Base-by-base conservation (phyloP, 2,113 vertebrate genomes). In the Oncorhynchus kisutch region DNA sequence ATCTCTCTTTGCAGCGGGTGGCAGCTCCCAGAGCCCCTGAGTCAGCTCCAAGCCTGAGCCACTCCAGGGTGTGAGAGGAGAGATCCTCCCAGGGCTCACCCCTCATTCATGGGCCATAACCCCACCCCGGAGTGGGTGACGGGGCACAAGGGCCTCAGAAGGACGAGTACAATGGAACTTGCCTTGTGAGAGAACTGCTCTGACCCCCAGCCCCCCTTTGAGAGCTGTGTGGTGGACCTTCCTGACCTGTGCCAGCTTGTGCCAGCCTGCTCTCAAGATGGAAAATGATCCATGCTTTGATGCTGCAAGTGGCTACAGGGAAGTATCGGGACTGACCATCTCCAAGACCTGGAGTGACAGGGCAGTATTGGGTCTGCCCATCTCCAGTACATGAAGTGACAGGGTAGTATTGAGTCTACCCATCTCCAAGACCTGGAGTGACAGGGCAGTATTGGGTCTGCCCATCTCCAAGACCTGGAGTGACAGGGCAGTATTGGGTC, bases 1-100 rank as follows among this genome's bases (percentile, higher is more conserved):
- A 84, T 93, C 92, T 93, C 84, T 79, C 79, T 82, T 81, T 89
- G 84, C 84, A 78, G 70, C 70, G 70, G 66, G 68, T 90, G 88
- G 87, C 91, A 89, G 91, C 78, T 85, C 73, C 77, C 84, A 87
- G 88, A 89, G 86, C 78, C 74, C 72, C 83, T 0, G 84, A 91
- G 81, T 90, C 88, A 85, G 82, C 87, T 73, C 78, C 60, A 76
- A 76, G 86, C 77, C 72, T 11, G 73, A 54, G 79, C 87, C 88
- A 88, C 86, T 79, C 68, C 84, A 74, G 88, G 87, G 82, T 83
- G 82, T 83, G 60, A 59, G 72, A 82, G 78, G 84, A 81, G 76
- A 78, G 76, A 79, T 79, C 86, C 82, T 86, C 81, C 89, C 80
- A 76, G 77, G 80, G 71, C 27, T 87, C 81, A 82, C 82, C 82